Evolutionary conservation across 2,113 vertebrate genomes (phyloP), one percentile per base, ranked within the genome.

Genomic region (Pelecanoides urinatrix): DNA sequence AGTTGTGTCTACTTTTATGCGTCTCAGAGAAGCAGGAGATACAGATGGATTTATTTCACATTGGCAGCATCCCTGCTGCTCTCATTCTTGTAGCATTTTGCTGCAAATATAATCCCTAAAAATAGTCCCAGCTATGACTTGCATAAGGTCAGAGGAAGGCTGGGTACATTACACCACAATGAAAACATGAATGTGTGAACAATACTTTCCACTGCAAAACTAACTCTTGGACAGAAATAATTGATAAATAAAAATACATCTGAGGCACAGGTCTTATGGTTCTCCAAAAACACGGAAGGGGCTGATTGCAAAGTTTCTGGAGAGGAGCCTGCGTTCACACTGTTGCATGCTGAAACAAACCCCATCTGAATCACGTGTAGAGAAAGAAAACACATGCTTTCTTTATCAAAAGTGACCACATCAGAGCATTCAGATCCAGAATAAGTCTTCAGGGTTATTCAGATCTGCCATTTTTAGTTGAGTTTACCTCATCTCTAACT

Each of bases 121-220:
- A 96, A 97, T 97, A 97, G 96, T 84, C 71, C 81, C 83, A 93
- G 93, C 70, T 50, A 93, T 93, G 93, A 97, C 96, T 97, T 90
- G 95, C 94, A 88, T 93, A 97, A 96, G 94, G 95, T 96, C 95
- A 97, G 92, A 90, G 77, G 71, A 95, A 94, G 91, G 81, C 91
- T 95, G 92, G 81, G 77, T 87, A 58, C 89, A 91, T 96, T 96
- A 86, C 90, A 65, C 40, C 1, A 44, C 71, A 90, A 85, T 68
- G 73, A 96, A 95, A 93, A 70, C 90, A 92, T 0, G 56, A 86
- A 74, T 15, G 26, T 61, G 59, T 92, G 77, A 92, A 96, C 93
- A 96, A 96, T 86, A 95, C 53, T 97, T 95, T 96, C 94, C 94
- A 92, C 67, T 88, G 88, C 70, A 79, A 74, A 89, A 94, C 38